A percentile compares a stretch with the other conserved stretches of the same genome.
These are phyloP conservation scores for Accipiter cooperii DNA, from an alignment of 2,113 vertebrate genomes.

Conservation along the genomic window DNA sequence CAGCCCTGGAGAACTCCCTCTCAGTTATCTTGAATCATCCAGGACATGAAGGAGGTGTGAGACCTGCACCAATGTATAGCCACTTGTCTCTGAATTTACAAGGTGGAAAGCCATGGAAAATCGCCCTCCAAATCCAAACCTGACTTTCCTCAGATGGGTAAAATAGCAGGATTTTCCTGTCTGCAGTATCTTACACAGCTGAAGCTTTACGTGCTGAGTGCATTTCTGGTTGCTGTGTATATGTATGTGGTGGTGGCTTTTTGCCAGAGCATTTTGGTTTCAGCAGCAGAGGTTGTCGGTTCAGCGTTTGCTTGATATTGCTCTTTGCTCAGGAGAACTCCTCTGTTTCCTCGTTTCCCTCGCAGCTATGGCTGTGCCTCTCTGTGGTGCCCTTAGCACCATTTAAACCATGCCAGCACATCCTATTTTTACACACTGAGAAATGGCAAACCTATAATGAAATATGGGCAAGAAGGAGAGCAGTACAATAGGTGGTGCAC, in stretches of 20 bases:
- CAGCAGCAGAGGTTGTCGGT: background rate
- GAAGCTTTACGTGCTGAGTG: background rate
- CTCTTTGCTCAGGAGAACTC: constrained; percentile 3
- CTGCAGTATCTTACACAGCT: background rate
- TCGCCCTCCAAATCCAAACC: background rate
- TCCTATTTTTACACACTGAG: constrained; percentile 12
- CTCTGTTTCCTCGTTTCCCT: background rate
- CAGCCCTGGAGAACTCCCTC: background rate
- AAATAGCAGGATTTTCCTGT: background rate
- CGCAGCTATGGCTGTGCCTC: background rate
- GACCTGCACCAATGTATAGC: background rate
- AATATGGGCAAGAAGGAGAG: background rate
- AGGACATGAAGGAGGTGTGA: background rate
- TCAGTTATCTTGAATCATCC: background rate
- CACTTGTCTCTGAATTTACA: background rate
- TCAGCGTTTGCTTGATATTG: background rate
- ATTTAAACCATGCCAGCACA: background rate
- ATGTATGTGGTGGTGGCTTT: background rate
- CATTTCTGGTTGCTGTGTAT: background rate
- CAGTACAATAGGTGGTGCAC: background rate
- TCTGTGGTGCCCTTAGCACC: background rate
- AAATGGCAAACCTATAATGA: background rate
- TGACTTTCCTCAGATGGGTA: background rate
- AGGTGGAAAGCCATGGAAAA: background rate
- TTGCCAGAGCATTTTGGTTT: background rate